phyloP scores from a whole-genome alignment of 1,140 invertebrate genomes.

The Megalopta genalis region DNA sequence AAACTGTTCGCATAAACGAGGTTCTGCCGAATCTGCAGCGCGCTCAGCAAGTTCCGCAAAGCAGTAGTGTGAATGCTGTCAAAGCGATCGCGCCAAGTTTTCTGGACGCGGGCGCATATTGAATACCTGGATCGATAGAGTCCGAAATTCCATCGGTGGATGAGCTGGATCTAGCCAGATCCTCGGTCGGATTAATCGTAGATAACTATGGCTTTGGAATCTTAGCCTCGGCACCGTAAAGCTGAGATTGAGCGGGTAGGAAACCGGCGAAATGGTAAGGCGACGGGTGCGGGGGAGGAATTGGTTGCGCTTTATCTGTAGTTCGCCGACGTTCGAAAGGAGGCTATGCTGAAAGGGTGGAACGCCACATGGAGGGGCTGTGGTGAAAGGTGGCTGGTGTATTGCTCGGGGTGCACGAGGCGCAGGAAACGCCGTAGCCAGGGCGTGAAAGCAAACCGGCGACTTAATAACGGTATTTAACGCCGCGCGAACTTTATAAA shows the following conservation, averaged over 20 bases:
- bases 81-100: background rate
- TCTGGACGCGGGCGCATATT: background rate
- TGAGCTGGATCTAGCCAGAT: background rate
- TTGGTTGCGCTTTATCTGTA: conserved; percentile 61
- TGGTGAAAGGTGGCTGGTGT: conserved; percentile 39
- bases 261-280: conserved; percentile 29
- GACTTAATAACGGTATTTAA: conserved; percentile 60
- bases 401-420: background rate
- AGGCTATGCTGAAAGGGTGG: conserved; percentile 49
- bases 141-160: background rate
- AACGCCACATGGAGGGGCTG: conserved; percentile 38
- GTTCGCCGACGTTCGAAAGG: conserved; percentile 54
- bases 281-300: background rate
- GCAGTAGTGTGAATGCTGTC: no score
- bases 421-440: conserved; percentile 5
- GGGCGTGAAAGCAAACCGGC: conserved; percentile 17
- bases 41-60: no score
- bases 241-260: conserved; percentile 24
- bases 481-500: conserved; percentile 52
- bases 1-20: no score
- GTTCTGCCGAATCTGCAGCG: no score
- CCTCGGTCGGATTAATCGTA: conserved; percentile 20
- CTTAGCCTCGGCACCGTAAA: conserved; percentile 32
- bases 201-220: conserved; percentile 39
- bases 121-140: conserved; percentile 18